Percentiles rank a stretch among this genome's conserved stretches.
These are phyloP conservation scores for Triplophysa siluroides DNA, from an alignment of 2,113 vertebrate species.

Conservation along the genomic window DNA sequence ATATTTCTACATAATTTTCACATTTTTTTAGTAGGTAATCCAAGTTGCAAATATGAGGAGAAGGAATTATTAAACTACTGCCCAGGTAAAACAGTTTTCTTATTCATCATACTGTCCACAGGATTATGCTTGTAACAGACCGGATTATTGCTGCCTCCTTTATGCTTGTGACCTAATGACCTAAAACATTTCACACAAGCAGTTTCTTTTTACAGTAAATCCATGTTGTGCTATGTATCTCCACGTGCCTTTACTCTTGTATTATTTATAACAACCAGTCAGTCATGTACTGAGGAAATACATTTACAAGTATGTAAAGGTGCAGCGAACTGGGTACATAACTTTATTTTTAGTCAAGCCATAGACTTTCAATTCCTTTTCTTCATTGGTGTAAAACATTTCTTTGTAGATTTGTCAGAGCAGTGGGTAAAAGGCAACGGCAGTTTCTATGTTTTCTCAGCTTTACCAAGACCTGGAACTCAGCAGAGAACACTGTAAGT, in stretches of 20 bases:
- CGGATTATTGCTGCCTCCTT: no score
- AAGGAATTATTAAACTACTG: not conserved
- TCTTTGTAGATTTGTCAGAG: slow-evolving; percentile 1
- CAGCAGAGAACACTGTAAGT: slow-evolving; percentile 27
- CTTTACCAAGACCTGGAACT: slow-evolving; percentile 21
- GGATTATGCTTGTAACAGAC: not conserved
- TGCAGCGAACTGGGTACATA: not conserved
- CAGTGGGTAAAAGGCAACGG: slow-evolving; percentile 23
- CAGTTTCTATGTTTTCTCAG: slow-evolving; percentile 35
- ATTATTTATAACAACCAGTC: not conserved
- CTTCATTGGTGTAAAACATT: not conserved
- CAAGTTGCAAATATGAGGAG: not conserved
- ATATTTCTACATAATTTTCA: not conserved
- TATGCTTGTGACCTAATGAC: no score
- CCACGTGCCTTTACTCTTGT: no score
- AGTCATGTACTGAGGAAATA: not conserved
- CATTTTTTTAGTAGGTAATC: not conserved
- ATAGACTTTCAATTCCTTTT: not conserved
- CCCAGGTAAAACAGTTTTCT: not conserved
- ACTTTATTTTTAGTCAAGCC: not conserved
- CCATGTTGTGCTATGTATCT: not conserved
- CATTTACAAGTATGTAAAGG: not conserved
- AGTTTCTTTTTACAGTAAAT: not conserved
- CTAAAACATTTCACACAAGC: not conserved
- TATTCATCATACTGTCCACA: not conserved